Evolutionary conservation across 2,113 vertebrate genomes (phyloP).

Genomic region (Puma concolor): DNA sequence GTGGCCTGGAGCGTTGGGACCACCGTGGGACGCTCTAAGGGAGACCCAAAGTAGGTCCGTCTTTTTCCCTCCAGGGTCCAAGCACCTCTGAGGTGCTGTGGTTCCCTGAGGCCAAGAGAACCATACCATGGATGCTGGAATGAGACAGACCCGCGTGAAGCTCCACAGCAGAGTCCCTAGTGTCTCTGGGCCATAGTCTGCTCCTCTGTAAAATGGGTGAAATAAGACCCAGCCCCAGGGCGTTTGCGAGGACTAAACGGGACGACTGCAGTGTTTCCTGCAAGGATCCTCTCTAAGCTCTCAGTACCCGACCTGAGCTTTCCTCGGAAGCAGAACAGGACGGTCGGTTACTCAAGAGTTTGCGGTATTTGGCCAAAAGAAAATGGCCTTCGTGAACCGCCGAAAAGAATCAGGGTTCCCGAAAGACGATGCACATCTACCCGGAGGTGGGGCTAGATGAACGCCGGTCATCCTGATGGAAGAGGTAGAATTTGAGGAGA

Average conservation of each 20-base stretch:
- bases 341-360: background rate
- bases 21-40: background rate
- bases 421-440: background rate
- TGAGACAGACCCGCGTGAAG: background rate
- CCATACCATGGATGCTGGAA: accelerated
- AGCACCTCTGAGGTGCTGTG: background rate
- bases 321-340: background rate
- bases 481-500: background rate
- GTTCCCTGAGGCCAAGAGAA: background rate
- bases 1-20: background rate
- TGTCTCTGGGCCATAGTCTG: background rate
- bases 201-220: background rate
- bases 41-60: background rate
- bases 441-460: background rate
- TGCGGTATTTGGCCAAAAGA: background rate
- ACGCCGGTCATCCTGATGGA: background rate
- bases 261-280: accelerated
- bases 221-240: background rate
- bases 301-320: accelerated
- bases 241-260: background rate
- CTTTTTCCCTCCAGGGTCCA: background rate
- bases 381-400: background rate
- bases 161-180: background rate
- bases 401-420: background rate
- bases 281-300: too few species aligned